Base-by-base conservation (phyloP, 2,113 vertebrate genomes). In the Datnioides undecimradiatus region DNA sequence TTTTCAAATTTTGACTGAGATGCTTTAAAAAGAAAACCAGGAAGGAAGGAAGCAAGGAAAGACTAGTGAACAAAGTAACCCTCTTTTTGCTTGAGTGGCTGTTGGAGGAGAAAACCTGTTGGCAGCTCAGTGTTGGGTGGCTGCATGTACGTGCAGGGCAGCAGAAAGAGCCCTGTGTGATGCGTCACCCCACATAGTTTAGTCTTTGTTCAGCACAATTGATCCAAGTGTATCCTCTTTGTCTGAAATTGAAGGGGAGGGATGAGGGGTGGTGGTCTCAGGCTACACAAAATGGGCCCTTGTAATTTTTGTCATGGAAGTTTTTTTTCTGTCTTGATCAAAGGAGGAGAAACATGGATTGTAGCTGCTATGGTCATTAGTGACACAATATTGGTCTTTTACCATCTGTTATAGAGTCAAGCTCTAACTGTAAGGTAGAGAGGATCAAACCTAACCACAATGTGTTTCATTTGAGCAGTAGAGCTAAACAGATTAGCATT, bases 221-320 rank as follows among this genome's bases (percentile, higher is more conserved):
- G 93, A 93, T 93, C 90, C 90, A 93, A 94, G 85, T 92, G 88
- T 45, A 81, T 93, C 82, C 79, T 84, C 89, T 93, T 94, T 94
- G 93, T 94, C 83, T 92, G 23, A 74, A 83, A 51, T 46, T 79
- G 65, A 72, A 84, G 76, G 80, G 85, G 83, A 52, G 55, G 86
- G 81, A n/a, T n/a, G n/a, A 45, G 38, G 69, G 55, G 52, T 87
- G 82, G 84, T 49, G 65, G 82, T 88, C 79, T 86, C 83, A 69
- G 89, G 73, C 86, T 88, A 77, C 73, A 85, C 88, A 92, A 91
- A 90, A 88, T 88, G 84, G 90, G 82, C 80, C 86, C 87, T 83
- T 87, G 84, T 86, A 87, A 88, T 82, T 84, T 87, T 91, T 78
- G 81, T 82, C 76, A 57, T 85, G 58, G 66, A 76, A 70, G 62